Percentiles rank a stretch among this genome's conserved stretches.
Evolutionary conservation across 2,888 invertebrate species (phyloP).

Genomic region (Agriopis marginaria): DNA sequence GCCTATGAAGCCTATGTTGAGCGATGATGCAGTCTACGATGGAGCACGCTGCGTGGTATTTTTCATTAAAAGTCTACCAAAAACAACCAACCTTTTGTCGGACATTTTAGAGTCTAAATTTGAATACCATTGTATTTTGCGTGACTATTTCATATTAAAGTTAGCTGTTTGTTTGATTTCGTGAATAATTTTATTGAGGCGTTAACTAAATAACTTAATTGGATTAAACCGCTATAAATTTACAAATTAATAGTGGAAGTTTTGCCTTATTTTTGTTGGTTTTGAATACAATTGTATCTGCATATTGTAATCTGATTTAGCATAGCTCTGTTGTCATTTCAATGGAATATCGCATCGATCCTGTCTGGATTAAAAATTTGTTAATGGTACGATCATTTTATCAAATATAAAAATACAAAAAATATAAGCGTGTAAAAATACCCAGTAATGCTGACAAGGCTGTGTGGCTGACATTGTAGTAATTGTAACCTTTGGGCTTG

Average conservation of each 20-base stretch:
- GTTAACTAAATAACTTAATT: constrained; percentile 20
- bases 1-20: too few relatives aligned
- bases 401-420: too few relatives aligned
- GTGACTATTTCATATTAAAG: constrained; percentile 9
- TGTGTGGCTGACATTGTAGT: too few relatives aligned
- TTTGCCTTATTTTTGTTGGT: constrained; percentile 4
- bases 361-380: too few relatives aligned
- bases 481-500: too few relatives aligned
- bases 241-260: constrained; percentile 7
- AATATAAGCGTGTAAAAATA: too few relatives aligned
- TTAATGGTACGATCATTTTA: not conserved
- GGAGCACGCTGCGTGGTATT: not conserved
- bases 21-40: too few relatives aligned
- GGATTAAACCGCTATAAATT: constrained; percentile 17
- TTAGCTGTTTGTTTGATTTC: constrained; percentile 17
- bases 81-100: not conserved
- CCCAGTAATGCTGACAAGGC: too few relatives aligned
- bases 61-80: not conserved
- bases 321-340: too few relatives aligned
- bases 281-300: not conserved
- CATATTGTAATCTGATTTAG: too few relatives aligned
- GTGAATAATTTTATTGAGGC: constrained; percentile 17
- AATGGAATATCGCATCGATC: too few relatives aligned
- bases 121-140: not conserved
- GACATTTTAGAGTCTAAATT: not conserved